Conservation (phyloP, 2,888 invertebrate species). For the Tipula lateralis region DNA sequence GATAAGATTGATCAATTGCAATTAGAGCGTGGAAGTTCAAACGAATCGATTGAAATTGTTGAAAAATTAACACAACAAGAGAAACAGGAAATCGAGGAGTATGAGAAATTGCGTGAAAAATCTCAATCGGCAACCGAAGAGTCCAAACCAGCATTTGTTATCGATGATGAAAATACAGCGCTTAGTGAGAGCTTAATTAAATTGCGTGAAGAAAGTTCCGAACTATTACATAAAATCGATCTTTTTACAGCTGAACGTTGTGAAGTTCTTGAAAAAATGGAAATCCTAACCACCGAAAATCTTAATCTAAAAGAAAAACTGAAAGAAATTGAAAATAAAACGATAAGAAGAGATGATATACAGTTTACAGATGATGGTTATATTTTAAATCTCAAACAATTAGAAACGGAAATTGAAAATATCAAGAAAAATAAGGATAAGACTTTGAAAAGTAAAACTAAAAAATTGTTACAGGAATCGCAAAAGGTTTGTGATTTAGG, state of each 20-base stretch:
- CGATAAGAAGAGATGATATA: background rate
- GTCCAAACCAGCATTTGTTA: constrained; percentile 33
- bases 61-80: constrained; percentile 66
- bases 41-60: constrained; percentile 71
- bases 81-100: constrained; percentile 63
- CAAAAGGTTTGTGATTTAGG: constrained; percentile 40
- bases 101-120: constrained; percentile 52
- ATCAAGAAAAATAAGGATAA: constrained; percentile 45
- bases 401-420: constrained; percentile 45
- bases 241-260: constrained; percentile 63
- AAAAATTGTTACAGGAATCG: constrained; percentile 47
- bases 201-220: constrained; percentile 60
- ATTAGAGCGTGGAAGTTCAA: constrained; percentile 61
- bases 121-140: constrained; percentile 35
- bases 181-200: constrained; percentile 55
- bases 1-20: constrained; percentile 69
- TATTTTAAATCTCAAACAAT: constrained; percentile 39
- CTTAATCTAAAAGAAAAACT: constrained; percentile 53
- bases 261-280: constrained; percentile 66
- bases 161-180: constrained; percentile 41
- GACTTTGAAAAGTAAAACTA: constrained; percentile 45
- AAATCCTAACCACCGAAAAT: constrained; percentile 58
- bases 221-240: constrained; percentile 63
- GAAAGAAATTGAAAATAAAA: constrained; percentile 47
- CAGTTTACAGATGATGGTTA: constrained; percentile 35